phyloP scores from a whole-genome alignment of 1,140 invertebrate genomes.

The Oryctes rhinoceros region DNA sequence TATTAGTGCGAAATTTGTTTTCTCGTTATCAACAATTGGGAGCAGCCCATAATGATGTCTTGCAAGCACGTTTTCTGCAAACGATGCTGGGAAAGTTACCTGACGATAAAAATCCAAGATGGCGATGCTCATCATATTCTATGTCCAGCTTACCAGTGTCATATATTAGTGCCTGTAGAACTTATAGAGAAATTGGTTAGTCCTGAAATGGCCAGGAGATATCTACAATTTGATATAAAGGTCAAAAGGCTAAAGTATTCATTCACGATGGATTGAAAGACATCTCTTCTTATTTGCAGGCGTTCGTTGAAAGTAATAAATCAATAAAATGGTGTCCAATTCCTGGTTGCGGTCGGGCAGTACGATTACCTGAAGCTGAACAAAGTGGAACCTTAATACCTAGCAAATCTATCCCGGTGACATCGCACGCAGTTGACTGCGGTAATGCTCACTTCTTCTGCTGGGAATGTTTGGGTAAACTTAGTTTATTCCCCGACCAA shows the following conservation, averaged over 20 bases:
- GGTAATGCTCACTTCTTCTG: constrained; percentile 79
- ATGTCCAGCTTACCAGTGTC: constrained; percentile 74
- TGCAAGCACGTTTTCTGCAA: constrained; percentile 75
- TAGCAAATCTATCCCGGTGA: constrained; percentile 57
- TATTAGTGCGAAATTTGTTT: constrained; percentile 75
- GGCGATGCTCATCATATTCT: constrained; percentile 74
- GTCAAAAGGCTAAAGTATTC: constrained; percentile 56
- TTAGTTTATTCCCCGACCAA: background rate
- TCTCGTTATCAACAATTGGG: constrained; percentile 57
- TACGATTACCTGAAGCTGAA: constrained; percentile 71
- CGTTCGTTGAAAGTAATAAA: constrained; percentile 79
- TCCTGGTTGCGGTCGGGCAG: constrained; percentile 74
- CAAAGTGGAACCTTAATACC: constrained; percentile 54
- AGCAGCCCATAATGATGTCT: constrained; percentile 62
- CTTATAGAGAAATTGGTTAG: constrained; percentile 74
- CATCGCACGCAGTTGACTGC: constrained; percentile 77
- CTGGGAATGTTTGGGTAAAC: constrained; percentile 67
- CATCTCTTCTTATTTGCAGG: constrained; percentile 59
- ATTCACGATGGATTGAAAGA: background rate
- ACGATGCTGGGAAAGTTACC: constrained; percentile 74
- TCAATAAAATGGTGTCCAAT: constrained; percentile 79
- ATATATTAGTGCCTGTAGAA: constrained; percentile 73
- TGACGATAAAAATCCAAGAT: constrained; percentile 74
- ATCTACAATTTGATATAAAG: constrained; percentile 79
- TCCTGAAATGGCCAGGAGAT: constrained; percentile 72